phyloP scores from a whole-genome alignment of 2,797 vertebrate genomes.

The Aplochiton taeniatus region DNA sequence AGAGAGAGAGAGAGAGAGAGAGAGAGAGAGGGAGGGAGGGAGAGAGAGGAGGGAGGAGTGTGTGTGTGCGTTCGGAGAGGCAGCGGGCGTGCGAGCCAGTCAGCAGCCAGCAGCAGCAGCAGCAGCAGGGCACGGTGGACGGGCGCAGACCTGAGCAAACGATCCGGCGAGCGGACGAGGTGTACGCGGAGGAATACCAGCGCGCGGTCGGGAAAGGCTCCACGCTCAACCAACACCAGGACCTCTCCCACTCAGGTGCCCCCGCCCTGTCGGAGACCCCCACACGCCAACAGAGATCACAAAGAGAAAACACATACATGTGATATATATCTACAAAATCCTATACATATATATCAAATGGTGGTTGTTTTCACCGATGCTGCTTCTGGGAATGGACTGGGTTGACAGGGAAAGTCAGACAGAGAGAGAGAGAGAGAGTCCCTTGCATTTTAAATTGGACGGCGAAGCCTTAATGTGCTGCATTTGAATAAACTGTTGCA shows the following conservation, averaged over 20 bases:
- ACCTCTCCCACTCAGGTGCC: conserved; percentile 47
- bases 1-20: conserved; percentile 44
- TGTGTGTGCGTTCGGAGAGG: conserved; percentile 41
- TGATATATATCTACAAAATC: conserved; percentile 83
- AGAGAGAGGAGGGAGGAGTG: conserved; percentile 10
- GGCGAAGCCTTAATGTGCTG: conserved; percentile 44
- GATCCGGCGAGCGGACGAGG: conserved; percentile 16
- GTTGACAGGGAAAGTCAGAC: conserved; percentile 29
- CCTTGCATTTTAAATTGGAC: conserved; percentile 42
- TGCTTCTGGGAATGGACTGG: conserved; percentile 70
- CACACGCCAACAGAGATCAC: conserved; percentile 74
- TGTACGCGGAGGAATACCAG: conserved; percentile 59
- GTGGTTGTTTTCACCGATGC: conserved; percentile 82
- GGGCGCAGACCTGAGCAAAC: conserved; percentile 23
- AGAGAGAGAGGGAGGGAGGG: conserved; percentile 33
- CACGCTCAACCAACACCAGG: conserved; percentile 57
- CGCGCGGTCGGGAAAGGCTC: conserved; percentile 48
- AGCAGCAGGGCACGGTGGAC: conserved; percentile 56
- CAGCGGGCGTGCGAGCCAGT: conserved; percentile 68
- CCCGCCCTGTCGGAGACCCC: conserved; percentile 66
- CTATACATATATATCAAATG: conserved; percentile 86
- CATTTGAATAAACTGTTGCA: conserved; percentile 64
- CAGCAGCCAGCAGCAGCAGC: conserved; percentile 61
- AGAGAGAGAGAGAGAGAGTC: conserved; percentile 37
- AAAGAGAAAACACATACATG: conserved; percentile 86